Base-by-base conservation (phyloP, 2,113 vertebrate genomes). In the zebrafish (Danio rerio) region DNA sequence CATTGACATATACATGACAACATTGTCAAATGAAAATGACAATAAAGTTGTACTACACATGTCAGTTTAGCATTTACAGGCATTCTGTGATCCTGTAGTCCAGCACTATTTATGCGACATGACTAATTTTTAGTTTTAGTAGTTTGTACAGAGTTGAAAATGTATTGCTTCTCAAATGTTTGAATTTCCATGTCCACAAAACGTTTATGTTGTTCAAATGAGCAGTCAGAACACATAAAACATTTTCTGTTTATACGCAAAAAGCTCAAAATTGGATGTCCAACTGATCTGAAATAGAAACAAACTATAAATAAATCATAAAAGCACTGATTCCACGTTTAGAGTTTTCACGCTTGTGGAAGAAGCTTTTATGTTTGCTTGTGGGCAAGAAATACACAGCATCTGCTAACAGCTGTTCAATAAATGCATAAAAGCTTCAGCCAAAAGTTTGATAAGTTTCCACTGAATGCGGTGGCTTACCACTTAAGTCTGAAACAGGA, bases 401-500 rank as follows among this genome's bases (percentile, higher is more conserved):
- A 50, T 85, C 45, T 73, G 58, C 68, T 81, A 86, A 69, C 85
- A 89, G 86, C 82, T 69, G 13, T 13, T 61, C 81, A 2, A 83
- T 80, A 86, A 89, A 86, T 78, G 68, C 77, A 82, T 76, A 71
- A 80, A 83, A 85, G 21, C 49, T 52, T 84, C 42, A 5, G 45
- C 74, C 55, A 2, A 50, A 89, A 86, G 78, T 53, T 52, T 63
- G 59, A 90, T 85, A 55, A 79, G 73, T 80, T 86, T 86, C 83
- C 69, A 71, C 50, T 55, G 84, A 69, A 88, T 84, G 87, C 71
- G 83, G 87, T 43, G 87, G 90, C 84, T 90, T 56, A 87, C 90
- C 81, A 9, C 87, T n/a, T 18, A 75, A 12, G 40, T 61, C 84
- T 86, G 47, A 84, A 84, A 86, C 80, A 71, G 81, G 4, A 49